Evolutionary conservation across 2,797 vertebrate genomes (phyloP).

Genomic region (Microchirus variegatus): DNA sequence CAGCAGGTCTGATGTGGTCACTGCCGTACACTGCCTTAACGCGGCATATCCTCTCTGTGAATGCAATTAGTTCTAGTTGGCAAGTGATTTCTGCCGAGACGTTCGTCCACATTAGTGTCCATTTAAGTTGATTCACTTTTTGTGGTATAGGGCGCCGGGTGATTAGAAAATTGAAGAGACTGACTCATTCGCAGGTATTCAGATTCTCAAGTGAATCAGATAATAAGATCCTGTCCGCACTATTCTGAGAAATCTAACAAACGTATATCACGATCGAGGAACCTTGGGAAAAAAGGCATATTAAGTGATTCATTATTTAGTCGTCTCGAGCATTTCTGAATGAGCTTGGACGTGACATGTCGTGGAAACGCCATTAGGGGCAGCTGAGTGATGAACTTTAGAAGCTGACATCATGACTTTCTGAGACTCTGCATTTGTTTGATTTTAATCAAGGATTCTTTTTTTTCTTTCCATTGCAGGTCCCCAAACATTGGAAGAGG

Average conservation of each 20-base stretch:
- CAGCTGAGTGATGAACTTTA: conserved; percentile 42
- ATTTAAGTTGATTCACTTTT: conserved; percentile 49
- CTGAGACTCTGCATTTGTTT: background rate
- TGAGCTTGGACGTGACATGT: conserved; percentile 30
- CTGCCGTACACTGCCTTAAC: conserved; percentile 4
- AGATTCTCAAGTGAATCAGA: conserved; percentile 62
- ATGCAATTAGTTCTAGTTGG: conserved; percentile 45
- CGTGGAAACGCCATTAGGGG: conserved; percentile 20
- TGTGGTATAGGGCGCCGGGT: conserved; percentile 42
- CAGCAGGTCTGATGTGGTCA: conserved; percentile 43
- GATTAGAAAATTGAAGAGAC: conserved; percentile 59
- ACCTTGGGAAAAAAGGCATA: conserved; percentile 23
- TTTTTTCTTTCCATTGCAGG: conserved; percentile 59
- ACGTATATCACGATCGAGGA: conserved; percentile 43
- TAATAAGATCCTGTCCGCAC: conserved; percentile 53
- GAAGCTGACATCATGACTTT: conserved; percentile 32
- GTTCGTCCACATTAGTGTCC: conserved; percentile 43
- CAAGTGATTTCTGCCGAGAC: conserved; percentile 48
- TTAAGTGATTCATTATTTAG: conserved; percentile 61
- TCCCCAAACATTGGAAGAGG: conserved; percentile 63
- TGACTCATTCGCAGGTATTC: conserved; percentile 64
- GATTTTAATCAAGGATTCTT: conserved; percentile 7
- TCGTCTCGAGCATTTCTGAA: conserved; percentile 42
- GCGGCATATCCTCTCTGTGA: conserved; percentile 22
- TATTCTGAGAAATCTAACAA: conserved; percentile 53